Conservation (phyloP, 2,888 invertebrate genomes). For the Agonopterix heracliana region DNA sequence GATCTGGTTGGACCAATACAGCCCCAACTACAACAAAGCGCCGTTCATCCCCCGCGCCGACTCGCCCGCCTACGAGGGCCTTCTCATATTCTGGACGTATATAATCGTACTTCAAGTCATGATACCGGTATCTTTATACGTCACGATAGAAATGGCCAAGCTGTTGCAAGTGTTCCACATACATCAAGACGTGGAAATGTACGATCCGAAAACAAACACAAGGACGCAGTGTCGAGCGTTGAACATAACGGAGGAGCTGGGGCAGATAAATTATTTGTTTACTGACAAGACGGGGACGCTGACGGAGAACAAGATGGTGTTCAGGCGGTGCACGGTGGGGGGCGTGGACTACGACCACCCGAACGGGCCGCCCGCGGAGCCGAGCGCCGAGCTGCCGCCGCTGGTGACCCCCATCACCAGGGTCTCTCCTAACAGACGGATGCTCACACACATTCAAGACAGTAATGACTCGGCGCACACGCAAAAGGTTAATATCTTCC, state of each 20-base stretch:
- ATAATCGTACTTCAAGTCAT: constrained; percentile 97
- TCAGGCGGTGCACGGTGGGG: constrained; percentile 91
- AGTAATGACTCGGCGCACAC: constrained; percentile 75
- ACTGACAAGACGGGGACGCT: constrained; percentile 98
- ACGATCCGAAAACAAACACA: constrained; percentile 88
- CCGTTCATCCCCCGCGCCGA: constrained; percentile 81
- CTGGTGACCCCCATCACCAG: constrained; percentile 64
- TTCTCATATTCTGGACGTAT: constrained; percentile 95
- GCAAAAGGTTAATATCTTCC: constrained; percentile 57
- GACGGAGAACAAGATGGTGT: constrained; percentile 98
- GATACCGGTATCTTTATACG: constrained; percentile 97
- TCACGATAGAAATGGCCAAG: constrained; percentile 97
- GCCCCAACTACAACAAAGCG: constrained; percentile 60
- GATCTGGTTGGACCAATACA: constrained; percentile 84
- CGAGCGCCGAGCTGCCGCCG: constrained; percentile 67
- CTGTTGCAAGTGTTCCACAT: constrained; percentile 97
- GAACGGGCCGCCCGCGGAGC: constrained; percentile 81
- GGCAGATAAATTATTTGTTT: constrained; percentile 93
- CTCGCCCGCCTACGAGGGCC: constrained; percentile 83
- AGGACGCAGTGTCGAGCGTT: constrained; percentile 89
- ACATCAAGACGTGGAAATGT: constrained; percentile 91
- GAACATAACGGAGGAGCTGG: constrained; percentile 98
- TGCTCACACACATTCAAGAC: constrained; percentile 58
- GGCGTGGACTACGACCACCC: constrained; percentile 94
- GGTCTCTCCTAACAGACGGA: constrained; percentile 59